phyloP scores from a whole-genome alignment of 1,140 invertebrate species.

The Venturia canescens region DNA sequence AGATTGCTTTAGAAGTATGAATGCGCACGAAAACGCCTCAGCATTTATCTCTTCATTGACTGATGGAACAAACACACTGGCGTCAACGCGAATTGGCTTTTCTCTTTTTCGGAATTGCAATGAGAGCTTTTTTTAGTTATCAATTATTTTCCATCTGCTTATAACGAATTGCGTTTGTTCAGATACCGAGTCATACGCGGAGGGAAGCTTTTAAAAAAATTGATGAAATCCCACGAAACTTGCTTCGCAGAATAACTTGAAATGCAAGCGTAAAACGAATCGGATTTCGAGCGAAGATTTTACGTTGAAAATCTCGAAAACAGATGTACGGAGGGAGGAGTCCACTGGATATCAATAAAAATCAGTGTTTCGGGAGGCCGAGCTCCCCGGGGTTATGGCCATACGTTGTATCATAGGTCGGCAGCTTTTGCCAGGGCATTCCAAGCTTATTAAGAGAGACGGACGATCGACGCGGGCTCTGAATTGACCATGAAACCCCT shows the following conservation, averaged over 20 bases:
- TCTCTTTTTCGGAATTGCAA: too few species aligned
- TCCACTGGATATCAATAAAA: constrained; percentile 46
- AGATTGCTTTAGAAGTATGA: not conserved
- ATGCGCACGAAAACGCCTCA: not conserved
- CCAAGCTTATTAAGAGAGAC: constrained; percentile 49
- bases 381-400: not conserved
- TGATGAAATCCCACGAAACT: not conserved
- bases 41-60: too few species aligned
- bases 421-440: not conserved
- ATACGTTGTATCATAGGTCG: not conserved
- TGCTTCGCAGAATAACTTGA: not conserved
- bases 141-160: too few species aligned
- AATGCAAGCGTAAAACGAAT: not conserved
- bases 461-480: constrained; percentile 45
- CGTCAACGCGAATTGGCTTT: too few species aligned
- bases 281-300: not conserved
- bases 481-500: constrained; percentile 27
- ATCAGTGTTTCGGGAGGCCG: constrained; percentile 36
- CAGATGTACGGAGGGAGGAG: not conserved
- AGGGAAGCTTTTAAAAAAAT: not conserved
- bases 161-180: too few species aligned
- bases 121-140: too few species aligned
- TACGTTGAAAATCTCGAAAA: not conserved
- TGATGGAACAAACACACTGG: not conserved
- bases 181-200: too few species aligned